Evolutionary conservation across 2,113 vertebrate species (phyloP).

Genomic region (Xiphophorus maculatus): DNA sequence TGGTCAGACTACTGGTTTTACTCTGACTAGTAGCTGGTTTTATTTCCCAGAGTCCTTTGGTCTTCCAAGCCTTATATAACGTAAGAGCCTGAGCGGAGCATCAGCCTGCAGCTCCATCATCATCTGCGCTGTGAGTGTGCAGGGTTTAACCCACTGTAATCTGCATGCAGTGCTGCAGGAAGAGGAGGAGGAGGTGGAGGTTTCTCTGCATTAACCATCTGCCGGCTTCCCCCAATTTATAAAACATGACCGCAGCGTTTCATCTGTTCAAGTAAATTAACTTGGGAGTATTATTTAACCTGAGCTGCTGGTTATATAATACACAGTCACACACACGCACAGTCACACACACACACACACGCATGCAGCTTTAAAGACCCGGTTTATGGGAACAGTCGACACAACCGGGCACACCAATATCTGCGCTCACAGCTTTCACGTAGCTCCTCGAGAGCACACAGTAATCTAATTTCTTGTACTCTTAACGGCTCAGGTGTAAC

Average conservation of each 20-base stretch:
- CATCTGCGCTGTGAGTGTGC: slow-evolving; percentile 2
- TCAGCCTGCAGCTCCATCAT: slow-evolving; percentile 18
- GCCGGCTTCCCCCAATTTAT: slow-evolving; percentile 55
- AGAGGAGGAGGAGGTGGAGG: slow-evolving; percentile 5
- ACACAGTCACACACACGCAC: neutral
- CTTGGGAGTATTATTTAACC: slow-evolving; percentile 35
- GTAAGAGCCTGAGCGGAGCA: slow-evolving; percentile 19
- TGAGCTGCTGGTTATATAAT: slow-evolving; percentile 45
- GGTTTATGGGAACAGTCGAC: slow-evolving; percentile 9
- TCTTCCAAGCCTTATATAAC: slow-evolving; percentile 43
- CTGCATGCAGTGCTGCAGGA: slow-evolving; percentile 36
- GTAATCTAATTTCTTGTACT: slow-evolving; percentile 14
- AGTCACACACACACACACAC: neutral
- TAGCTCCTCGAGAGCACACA: neutral
- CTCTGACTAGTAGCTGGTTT: slow-evolving; percentile 10
- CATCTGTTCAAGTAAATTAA: slow-evolving; percentile 9
- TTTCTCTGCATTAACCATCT: slow-evolving; percentile 62
- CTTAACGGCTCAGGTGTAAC: slow-evolving; percentile 10
- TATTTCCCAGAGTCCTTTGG: slow-evolving; percentile 41
- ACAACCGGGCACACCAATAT: neutral
- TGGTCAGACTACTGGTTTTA: neutral
- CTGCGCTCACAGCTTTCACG: neutral
- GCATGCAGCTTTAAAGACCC: neutral
- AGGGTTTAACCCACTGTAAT: slow-evolving; percentile 54
- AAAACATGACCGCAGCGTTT: slow-evolving; percentile 38